Percentiles rank a stretch among this genome's conserved stretches.
These are phyloP conservation scores for Chloroclystis v-ata DNA, from an alignment of 2,888 invertebrate genomes.

Conservation along the genomic window DNA sequence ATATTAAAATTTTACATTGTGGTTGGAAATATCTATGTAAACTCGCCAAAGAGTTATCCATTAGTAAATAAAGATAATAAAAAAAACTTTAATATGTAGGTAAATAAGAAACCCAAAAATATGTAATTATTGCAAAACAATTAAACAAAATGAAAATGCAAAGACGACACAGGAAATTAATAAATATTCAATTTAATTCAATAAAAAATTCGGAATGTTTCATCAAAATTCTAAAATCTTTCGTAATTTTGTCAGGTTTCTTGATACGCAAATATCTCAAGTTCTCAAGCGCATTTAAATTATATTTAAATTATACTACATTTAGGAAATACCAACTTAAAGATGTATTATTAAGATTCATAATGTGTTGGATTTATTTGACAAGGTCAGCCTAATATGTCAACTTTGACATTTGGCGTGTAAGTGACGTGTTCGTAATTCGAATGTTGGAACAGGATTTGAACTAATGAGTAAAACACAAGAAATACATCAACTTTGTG, in stretches of 20 bases:
- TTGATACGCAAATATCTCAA: neutral
- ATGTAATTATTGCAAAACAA: too few species aligned
- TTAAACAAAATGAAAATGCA: too few species aligned
- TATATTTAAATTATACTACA: conserved; percentile 6
- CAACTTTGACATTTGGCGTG: conserved; percentile 56
- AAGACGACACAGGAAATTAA: neutral
- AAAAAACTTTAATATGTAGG: too few species aligned
- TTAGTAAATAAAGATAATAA: too few species aligned
- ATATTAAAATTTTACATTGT: too few species aligned
- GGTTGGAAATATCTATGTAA: too few species aligned
- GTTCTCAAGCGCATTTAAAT: neutral
- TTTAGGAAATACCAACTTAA: conserved; percentile 10
- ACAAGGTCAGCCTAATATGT: conserved; percentile 49
- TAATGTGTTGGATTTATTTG: conserved; percentile 24
- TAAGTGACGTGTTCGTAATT: too few species aligned
- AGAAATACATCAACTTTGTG: conserved; percentile 7
- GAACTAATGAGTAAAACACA: conserved; percentile 15
- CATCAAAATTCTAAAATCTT: neutral
- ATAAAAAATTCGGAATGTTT: too few species aligned
- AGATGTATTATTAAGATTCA: conserved; percentile 2
- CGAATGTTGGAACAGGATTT: conserved; percentile 24
- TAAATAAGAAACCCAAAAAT: too few species aligned
- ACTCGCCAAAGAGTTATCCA: too few species aligned
- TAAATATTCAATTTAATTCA: neutral
- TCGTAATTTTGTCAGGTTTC: neutral